Conservation (phyloP, 2,888 invertebrate species). For the Tipula vernalis region DNA sequence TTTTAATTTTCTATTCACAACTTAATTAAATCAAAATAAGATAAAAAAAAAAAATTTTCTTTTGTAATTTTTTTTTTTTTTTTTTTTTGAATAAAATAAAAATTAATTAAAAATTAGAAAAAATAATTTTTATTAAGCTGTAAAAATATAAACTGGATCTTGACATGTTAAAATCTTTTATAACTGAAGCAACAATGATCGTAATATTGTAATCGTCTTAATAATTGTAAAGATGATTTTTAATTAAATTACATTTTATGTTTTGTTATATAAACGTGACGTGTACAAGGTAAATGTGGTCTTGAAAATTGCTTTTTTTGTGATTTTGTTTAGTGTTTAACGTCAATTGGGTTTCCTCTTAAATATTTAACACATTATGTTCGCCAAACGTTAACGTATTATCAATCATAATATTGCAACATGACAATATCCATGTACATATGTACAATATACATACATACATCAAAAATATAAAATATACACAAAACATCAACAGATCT, state of each 20-base stretch:
- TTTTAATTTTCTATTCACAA: not conserved
- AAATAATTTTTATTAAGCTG: not conserved
- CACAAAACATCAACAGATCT: not conserved
- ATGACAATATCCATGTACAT: not conserved
- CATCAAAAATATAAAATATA: not conserved
- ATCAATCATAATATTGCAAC: not conserved
- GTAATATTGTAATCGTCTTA: not conserved
- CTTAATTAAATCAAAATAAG: constrained; percentile 4
- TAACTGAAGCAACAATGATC: not conserved
- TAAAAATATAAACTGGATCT: not conserved
- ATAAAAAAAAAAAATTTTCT: not conserved
- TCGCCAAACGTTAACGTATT: not conserved
- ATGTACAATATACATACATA: not conserved
- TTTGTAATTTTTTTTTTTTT: not conserved
- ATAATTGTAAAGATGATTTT: not conserved
- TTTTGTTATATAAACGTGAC: not conserved
- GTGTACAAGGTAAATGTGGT: not conserved
- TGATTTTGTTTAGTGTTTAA: not conserved
- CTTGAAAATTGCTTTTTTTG: not conserved
- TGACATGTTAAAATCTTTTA: not conserved
- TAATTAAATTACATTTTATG: not conserved
- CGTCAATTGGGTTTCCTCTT: too few species aligned
- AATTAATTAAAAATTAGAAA: not conserved
- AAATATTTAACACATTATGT: not conserved
- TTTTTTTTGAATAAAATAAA: not conserved